Percentiles rank a stretch among this genome's conserved stretches.
These are phyloP conservation scores for Ariolimax columbianus DNA, from an alignment of 2,888 invertebrate genomes.

Conservation along the genomic window DNA sequence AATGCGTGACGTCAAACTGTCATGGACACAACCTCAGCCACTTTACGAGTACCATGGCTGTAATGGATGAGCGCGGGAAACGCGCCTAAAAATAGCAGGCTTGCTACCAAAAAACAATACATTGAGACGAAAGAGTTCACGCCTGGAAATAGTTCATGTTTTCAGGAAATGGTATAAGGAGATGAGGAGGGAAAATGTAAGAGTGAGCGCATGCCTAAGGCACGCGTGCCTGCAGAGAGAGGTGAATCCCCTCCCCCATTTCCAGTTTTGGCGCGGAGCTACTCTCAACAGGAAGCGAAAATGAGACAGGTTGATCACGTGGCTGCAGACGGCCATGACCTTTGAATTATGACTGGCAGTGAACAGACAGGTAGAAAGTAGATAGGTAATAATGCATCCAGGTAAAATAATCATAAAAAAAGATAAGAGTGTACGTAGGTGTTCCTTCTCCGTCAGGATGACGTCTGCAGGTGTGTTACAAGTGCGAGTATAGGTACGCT, in stretches of 20 bases:
- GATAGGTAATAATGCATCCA: not conserved
- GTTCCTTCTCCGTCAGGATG: not conserved
- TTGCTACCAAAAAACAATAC: conserved; percentile 3
- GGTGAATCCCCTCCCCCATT: conserved; percentile 31
- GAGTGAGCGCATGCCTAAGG: conserved; percentile 30
- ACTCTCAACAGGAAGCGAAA: conserved; percentile 2
- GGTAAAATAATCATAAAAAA: not conserved
- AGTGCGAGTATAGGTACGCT: no score
- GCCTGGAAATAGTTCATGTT: conserved; percentile 12
- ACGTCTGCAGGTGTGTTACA: not conserved
- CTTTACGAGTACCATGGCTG: not conserved
- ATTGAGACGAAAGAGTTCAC: not conserved
- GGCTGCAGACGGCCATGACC: conserved; percentile 25
- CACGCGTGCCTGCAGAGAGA: conserved; percentile 10
- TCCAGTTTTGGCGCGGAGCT: conserved; percentile 40
- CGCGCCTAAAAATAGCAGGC: conserved; percentile 11
- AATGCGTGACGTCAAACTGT: no score
- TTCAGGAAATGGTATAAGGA: not conserved
- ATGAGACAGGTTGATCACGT: conserved; percentile 17
- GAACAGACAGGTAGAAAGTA: conserved; percentile 12
- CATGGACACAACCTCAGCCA: not conserved
- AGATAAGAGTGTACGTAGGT: not conserved
- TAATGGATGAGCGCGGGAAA: not conserved
- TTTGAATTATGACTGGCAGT: conserved; percentile 8
- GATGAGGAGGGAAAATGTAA: not conserved